Percentiles rank a stretch among this genome's conserved stretches.
These are phyloP conservation scores for Scaptodrosophila lebanonensis DNA, from an alignment of 1,140 invertebrate species.

Conservation along the genomic window DNA sequence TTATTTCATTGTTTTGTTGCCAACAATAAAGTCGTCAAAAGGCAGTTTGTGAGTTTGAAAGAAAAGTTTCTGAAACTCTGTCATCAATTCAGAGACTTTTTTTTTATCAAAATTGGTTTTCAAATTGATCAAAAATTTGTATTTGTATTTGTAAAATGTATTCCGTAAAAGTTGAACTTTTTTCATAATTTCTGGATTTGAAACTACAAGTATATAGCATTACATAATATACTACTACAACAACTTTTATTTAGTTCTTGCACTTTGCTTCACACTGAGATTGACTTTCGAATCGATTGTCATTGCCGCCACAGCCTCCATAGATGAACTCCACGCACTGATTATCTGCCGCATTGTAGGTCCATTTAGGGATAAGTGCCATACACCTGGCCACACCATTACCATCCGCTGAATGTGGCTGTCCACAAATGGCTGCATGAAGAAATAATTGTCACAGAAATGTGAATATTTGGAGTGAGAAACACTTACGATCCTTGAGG, in stretches of 20 bases:
- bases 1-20: too few relatives aligned
- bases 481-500: constrained; percentile 42
- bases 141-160: too few relatives aligned
- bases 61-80: too few relatives aligned
- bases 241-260: constrained; percentile 27
- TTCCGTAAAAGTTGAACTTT: too few relatives aligned
- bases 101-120: too few relatives aligned
- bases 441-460: background rate
- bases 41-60: too few relatives aligned
- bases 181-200: background rate
- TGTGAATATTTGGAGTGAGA: background rate
- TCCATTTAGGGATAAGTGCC: constrained; percentile 82
- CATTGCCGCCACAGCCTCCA: constrained; percentile 91
- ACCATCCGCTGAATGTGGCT: constrained; percentile 27
- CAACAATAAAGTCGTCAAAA: too few relatives aligned
- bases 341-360: constrained; percentile 84
- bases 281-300: constrained; percentile 83
- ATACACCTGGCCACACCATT: constrained; percentile 52
- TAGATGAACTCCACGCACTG: constrained; percentile 86
- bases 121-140: too few relatives aligned
- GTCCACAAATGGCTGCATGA: constrained; percentile 27
- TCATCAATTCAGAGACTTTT: too few relatives aligned
- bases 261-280: constrained; percentile 39
- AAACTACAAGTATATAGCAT: constrained; percentile 4
- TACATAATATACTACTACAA: background rate